These are phyloP conservation scores for Pseudococcus viburni DNA, from an alignment of 2,888 invertebrate species.

Conservation along the genomic window DNA sequence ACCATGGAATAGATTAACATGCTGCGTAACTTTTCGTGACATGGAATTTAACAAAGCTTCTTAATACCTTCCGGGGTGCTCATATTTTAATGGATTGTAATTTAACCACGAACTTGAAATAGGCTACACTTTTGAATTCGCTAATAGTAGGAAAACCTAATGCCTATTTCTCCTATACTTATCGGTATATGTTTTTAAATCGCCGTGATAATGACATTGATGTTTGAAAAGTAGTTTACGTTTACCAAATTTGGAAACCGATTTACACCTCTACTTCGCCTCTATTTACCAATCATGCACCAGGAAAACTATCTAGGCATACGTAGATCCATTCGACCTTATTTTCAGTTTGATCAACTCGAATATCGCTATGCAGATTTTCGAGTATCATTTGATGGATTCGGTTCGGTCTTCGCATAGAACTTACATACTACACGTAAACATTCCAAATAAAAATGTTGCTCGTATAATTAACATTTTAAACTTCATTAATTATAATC, in stretches of 20 bases:
- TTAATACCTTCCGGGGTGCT: constrained; percentile 55
- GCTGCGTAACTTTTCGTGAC: constrained; percentile 45
- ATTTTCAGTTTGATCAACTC: constrained; percentile 32
- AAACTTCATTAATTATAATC: constrained; percentile 22
- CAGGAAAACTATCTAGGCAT: neutral
- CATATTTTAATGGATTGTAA: constrained; percentile 54
- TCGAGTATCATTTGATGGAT: neutral
- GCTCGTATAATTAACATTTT: constrained; percentile 1
- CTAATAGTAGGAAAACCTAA: constrained; percentile 48
- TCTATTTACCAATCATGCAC: neutral
- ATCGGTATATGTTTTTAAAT: constrained; percentile 19
- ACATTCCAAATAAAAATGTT: constrained; percentile 6
- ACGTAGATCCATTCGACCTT: constrained; percentile 1
- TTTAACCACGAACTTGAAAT: constrained; percentile 58
- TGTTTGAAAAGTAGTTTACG: constrained; percentile 57
- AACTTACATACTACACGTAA: too few relatives aligned
- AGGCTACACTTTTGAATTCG: constrained; percentile 25
- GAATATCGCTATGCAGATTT: neutral
- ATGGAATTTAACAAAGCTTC: constrained; percentile 53
- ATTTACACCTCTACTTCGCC: constrained; percentile 56
- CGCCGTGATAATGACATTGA: constrained; percentile 57
- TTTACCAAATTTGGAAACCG: constrained; percentile 59
- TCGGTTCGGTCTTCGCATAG: neutral
- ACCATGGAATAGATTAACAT: neutral
- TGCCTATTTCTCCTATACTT: neutral